Base-by-base conservation (phyloP, 2,888 invertebrate genomes). In the Conops quadrifasciatus region DNA sequence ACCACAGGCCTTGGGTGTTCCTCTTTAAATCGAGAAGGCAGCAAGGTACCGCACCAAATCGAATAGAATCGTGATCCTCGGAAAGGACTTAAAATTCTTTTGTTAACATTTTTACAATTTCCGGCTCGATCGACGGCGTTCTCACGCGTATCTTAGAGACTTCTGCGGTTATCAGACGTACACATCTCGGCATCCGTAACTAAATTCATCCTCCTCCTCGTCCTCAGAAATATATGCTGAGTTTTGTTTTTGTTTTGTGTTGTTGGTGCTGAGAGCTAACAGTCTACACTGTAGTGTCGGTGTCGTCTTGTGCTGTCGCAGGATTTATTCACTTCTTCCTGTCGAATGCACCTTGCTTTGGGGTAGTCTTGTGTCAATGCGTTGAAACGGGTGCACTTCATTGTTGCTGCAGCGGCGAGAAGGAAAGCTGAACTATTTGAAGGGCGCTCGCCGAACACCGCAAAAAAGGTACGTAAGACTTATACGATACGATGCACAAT, bases 61-160 rank as follows among this genome's bases (percentile, higher is more conserved):
- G n/a, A 49, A 19, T 11, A 49, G 49, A 49, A 49, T 49, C 24
- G 28, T 13, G 11, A 26, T 58, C 58, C 58, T 58, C 24, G 13
- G 58, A 16, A 24, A 28, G 58, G 58, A 58, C 26, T 58, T 58
- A 1, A 13, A 58, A 11, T 58, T 58, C 13, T 15, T 1, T 28
- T 58, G 26, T 28, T 11, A 11, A 24, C 53, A 19, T 56, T 56
- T 59, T 26, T 4, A 43, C 21, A 21, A 45, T 21, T 62, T 62
- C 58, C 62, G 43, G 45, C 45, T 43, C 45, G 24, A 24, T 16
- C 62, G 60, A 53, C n/a, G 13, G 58, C 26, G 9, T 65, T 65
- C 65, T 65, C 65, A 65, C 65, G 65, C 65, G 51, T 65, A 65
- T 65, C 65, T 16, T 16, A 13, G n/a, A 45, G 24, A 63, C 64